Evolutionary conservation across 2,797 vertebrate species (phyloP).

Genomic region (Nothura maculosa): DNA sequence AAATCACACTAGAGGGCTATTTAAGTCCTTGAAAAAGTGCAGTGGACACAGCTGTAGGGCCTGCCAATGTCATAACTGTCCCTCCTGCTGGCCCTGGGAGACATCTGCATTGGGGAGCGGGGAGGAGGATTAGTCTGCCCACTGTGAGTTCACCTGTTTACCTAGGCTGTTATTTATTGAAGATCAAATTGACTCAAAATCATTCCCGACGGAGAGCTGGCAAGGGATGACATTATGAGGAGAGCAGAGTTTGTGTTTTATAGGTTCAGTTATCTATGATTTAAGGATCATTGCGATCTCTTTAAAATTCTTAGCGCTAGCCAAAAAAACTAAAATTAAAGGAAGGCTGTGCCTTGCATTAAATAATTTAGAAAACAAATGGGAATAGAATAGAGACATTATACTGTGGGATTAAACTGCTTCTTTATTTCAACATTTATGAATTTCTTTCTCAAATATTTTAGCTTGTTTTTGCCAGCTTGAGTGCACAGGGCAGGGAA

Average conservation of each 20-base stretch:
- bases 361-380: conserved; percentile 37
- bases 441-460: background rate
- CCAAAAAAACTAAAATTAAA: conserved; percentile 63
- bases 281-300: conserved; percentile 50
- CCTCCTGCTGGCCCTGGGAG: conserved; percentile 26
- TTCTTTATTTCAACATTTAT: background rate
- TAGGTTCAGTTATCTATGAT: conserved; percentile 57
- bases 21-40: conserved; percentile 44
- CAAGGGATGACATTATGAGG: conserved; percentile 46
- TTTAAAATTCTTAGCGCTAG: conserved; percentile 48
- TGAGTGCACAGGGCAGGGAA: background rate
- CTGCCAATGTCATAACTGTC: conserved; percentile 31
- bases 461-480: background rate
- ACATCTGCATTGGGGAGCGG: conserved; percentile 12
- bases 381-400: conserved; percentile 12
- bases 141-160: conserved; percentile 71
- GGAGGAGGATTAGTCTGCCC: conserved; percentile 36
- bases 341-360: conserved; percentile 34
- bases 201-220: conserved; percentile 55
- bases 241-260: conserved; percentile 27
- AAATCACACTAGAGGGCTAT: conserved; percentile 63
- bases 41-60: background rate
- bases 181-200: conserved; percentile 68
- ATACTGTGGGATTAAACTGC: background rate
- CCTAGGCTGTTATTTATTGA: conserved; percentile 61